Evolutionary conservation across 2,113 vertebrate species (phyloP).

Genomic region (Terrapene triunguis): DNA sequence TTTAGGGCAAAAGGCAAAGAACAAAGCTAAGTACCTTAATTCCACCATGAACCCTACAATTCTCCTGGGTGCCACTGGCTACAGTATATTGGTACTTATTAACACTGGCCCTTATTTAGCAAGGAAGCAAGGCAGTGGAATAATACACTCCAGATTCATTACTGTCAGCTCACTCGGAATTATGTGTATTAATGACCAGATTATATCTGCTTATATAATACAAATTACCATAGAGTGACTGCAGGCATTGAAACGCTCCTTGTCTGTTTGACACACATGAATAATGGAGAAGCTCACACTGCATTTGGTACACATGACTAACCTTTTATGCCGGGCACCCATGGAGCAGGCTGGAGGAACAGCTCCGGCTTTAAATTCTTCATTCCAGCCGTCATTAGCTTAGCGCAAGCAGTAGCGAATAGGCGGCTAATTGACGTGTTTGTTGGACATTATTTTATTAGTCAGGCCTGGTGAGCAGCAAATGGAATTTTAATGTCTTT

Average conservation of each 20-base stretch:
- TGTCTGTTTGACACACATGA: slow-evolving; percentile 71
- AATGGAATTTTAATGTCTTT: slow-evolving; percentile 66
- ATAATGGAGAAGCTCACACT: slow-evolving; percentile 69
- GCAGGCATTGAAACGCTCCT: slow-evolving; percentile 62
- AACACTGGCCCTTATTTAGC: neutral
- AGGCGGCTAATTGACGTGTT: slow-evolving; percentile 72
- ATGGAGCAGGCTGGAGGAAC: slow-evolving; percentile 45
- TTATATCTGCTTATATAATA: slow-evolving; percentile 74
- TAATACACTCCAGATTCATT: slow-evolving; percentile 53
- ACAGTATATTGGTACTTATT: neutral
- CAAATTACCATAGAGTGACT: slow-evolving; percentile 66
- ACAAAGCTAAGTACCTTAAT: neutral
- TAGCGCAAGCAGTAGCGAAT: slow-evolving; percentile 15
- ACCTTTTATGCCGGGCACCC: slow-evolving; percentile 68
- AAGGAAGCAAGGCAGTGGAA: slow-evolving; percentile 10
- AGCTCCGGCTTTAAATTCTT: slow-evolving; percentile 67
- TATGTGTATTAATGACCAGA: slow-evolving; percentile 77
- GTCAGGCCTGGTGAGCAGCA: slow-evolving; percentile 69
- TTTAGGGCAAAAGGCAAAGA: neutral
- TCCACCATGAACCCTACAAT: neutral
- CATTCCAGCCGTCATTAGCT: slow-evolving; percentile 67
- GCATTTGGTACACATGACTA: slow-evolving; percentile 73
- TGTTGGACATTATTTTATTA: slow-evolving; percentile 78
- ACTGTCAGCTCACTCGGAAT: slow-evolving; percentile 71
- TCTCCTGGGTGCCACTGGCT: neutral